A percentile compares a stretch with the other conserved stretches of the same genome.
Evolutionary conservation across 2,797 vertebrate genomes (phyloP).

Genomic region (Arctocebus calabarensis): DNA sequence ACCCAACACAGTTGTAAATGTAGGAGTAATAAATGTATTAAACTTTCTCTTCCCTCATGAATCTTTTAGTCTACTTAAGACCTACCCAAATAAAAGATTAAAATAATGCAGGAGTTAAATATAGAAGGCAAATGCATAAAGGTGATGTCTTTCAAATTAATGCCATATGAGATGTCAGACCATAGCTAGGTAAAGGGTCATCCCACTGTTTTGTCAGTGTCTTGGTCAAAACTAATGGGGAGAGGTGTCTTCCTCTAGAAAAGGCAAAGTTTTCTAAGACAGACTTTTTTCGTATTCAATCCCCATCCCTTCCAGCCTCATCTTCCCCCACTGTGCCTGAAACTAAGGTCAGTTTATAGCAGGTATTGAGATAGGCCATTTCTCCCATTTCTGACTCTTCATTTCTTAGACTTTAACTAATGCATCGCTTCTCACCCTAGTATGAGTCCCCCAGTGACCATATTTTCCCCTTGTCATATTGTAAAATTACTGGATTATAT

Average conservation of each 20-base stretch:
- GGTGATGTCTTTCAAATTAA: neutral
- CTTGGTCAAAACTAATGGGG: neutral
- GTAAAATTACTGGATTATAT: neutral
- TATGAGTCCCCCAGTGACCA: neutral
- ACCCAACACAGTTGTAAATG: neutral
- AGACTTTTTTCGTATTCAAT: neutral
- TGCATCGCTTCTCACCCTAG: neutral
- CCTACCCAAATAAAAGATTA: neutral
- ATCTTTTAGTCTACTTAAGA: neutral
- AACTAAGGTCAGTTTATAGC: neutral
- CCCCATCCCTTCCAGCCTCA: neutral
- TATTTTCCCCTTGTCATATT: neutral
- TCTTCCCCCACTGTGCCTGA: neutral
- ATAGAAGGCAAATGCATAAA: neutral
- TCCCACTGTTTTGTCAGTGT: neutral
- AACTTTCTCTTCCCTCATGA: neutral
- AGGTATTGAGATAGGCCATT: neutral
- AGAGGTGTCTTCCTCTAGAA: neutral
- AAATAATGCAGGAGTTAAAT: neutral
- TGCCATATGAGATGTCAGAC: neutral
- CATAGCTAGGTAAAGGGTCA: neutral
- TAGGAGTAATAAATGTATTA: neutral
- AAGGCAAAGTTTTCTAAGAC: neutral
- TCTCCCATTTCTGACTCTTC: neutral
- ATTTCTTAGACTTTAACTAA: neutral